Conservation (phyloP, 2,888 invertebrate species). For the Cremastobaeus sp. region DNA sequence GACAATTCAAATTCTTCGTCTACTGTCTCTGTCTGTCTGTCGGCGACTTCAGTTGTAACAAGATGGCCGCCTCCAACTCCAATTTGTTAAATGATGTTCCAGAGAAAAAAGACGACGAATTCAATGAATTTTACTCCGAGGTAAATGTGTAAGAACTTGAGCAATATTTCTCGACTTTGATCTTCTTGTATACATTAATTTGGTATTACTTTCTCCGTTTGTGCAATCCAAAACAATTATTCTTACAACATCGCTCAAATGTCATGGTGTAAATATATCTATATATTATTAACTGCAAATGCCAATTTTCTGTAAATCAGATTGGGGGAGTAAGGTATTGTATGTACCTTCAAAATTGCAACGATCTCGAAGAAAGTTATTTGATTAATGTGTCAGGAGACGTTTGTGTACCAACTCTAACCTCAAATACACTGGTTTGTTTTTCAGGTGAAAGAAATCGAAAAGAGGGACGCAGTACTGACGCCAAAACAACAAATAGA, state of each 20-base stretch:
- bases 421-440: constrained; percentile 46
- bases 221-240: not conserved
- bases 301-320: not conserved
- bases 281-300: constrained; percentile 11
- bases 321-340: too few species aligned
- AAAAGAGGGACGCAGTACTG: constrained; percentile 96
- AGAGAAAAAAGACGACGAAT: constrained; percentile 83
- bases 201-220: too few species aligned
- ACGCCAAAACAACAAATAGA: constrained; percentile 99
- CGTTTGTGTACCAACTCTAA: constrained; percentile 55
- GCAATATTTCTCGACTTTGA: too few species aligned
- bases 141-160: constrained; percentile 81
- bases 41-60: constrained; percentile 52
- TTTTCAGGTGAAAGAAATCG: constrained; percentile 97
- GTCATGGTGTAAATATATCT: constrained; percentile 31
- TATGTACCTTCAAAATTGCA: too few species aligned
- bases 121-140: constrained; percentile 90
- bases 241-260: constrained; percentile 21
- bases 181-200: too few species aligned
- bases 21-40: too few species aligned
- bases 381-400: too few species aligned
- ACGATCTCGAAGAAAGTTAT: too few species aligned
- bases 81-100: constrained; percentile 73
- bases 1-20: too few species aligned
- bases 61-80: constrained; percentile 77